Conservation (phyloP, 53 echinoderm and acorn worm genomes). For the Paracentrotus lividus region DNA sequence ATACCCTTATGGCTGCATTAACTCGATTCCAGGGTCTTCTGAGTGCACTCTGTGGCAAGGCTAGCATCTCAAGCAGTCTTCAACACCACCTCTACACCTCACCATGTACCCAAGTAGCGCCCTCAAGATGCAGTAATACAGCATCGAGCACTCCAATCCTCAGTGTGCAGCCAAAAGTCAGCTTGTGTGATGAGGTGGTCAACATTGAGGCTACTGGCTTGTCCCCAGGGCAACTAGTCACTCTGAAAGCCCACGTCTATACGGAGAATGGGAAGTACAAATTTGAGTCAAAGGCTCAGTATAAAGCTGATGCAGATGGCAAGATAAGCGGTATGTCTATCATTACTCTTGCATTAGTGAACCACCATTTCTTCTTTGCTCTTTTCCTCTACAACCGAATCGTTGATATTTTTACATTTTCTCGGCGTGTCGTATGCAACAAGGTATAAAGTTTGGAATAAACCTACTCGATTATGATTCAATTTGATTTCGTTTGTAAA, state of each 20-base stretch:
- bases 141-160: not conserved
- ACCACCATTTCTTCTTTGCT: too few relatives aligned
- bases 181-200: conserved; percentile 36
- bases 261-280: conserved; percentile 34
- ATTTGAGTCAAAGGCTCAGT: conserved; percentile 26
- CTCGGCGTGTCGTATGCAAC: too few relatives aligned
- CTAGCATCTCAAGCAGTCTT: not conserved
- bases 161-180: not conserved
- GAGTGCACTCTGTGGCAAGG: not conserved
- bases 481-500: too few relatives aligned
- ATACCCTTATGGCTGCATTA: conserved; percentile 26
- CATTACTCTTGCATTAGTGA: too few relatives aligned
- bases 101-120: not conserved
- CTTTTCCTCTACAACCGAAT: too few relatives aligned
- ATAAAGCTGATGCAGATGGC: conserved; percentile 38
- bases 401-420: too few relatives aligned
- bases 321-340: conserved; percentile 17
- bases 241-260: conserved; percentile 32
- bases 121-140: not conserved
- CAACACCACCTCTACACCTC: not conserved
- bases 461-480: too few relatives aligned
- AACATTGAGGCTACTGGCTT: conserved; percentile 32
- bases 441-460: too few relatives aligned
- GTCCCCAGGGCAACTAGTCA: conserved; percentile 50
- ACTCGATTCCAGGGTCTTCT: not conserved